phyloP scores from a whole-genome alignment of 2,888 invertebrate genomes.

The Allophyes oxyacanthae region DNA sequence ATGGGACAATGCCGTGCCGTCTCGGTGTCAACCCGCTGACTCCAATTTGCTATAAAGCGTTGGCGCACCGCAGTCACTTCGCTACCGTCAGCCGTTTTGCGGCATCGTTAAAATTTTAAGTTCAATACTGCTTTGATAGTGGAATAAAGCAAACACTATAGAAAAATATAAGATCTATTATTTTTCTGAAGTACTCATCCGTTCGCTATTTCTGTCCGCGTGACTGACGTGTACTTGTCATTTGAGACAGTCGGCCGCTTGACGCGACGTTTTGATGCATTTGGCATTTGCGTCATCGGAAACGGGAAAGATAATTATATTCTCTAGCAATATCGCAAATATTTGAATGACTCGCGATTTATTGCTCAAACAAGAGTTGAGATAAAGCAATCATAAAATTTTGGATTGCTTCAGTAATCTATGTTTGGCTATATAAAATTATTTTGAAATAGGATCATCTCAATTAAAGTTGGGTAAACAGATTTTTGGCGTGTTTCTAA shows the following conservation, averaged over 20 bases:
- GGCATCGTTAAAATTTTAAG: constrained; percentile 54
- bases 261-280: constrained; percentile 48
- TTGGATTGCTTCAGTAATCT: constrained; percentile 48
- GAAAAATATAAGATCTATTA: constrained; percentile 42
- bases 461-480: constrained; percentile 70
- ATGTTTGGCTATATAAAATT: constrained; percentile 57
- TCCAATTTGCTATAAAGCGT: constrained; percentile 64
- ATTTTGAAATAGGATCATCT: constrained; percentile 63
- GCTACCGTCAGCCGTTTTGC: constrained; percentile 40
- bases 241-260: constrained; percentile 38
- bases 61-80: constrained; percentile 38
- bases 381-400: constrained; percentile 53
- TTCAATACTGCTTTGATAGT: constrained; percentile 51
- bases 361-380: constrained; percentile 33
- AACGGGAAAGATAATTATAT: constrained; percentile 40
- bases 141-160: constrained; percentile 41
- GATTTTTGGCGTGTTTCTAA: constrained; percentile 61
- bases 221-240: constrained; percentile 44
- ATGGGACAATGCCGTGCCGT: constrained; percentile 60
- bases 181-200: constrained; percentile 41
- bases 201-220: constrained; percentile 34
- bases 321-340: constrained; percentile 35
- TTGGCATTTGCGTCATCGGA: constrained; percentile 55
- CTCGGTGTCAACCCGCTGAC: constrained; percentile 60
- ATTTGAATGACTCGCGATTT: constrained; percentile 38